These are phyloP conservation scores for Nebria ingens DNA, from an alignment of 1,140 invertebrate genomes.

Conservation along the genomic window DNA sequence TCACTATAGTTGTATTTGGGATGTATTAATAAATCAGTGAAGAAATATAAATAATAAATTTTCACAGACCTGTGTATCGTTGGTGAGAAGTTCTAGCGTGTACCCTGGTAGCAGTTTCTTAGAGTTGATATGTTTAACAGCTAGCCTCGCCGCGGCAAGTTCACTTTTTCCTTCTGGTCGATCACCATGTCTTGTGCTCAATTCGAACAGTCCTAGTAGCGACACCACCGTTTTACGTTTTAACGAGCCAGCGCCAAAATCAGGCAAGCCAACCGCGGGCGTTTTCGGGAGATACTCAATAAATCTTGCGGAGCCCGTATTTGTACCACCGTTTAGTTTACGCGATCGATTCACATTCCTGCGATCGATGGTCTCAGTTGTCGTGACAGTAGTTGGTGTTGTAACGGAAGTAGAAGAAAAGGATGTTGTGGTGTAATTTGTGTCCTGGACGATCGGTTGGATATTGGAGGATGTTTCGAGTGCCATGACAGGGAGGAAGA, in stretches of 20 bases:
- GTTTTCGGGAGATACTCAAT: constrained; percentile 1
- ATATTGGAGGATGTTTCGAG: background rate
- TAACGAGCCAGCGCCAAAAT: background rate
- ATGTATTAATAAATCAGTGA: too few species aligned
- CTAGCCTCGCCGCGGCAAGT: constrained; percentile 59
- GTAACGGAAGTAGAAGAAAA: background rate
- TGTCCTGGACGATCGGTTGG: background rate
- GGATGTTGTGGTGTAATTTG: background rate
- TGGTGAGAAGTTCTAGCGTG: constrained; percentile 57
- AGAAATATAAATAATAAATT: background rate
- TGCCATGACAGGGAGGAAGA: background rate
- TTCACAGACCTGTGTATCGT: constrained; percentile 66
- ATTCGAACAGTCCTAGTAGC: constrained; percentile 61
- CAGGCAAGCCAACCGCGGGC: background rate
- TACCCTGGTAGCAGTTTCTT: constrained; percentile 57
- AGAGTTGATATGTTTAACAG: constrained; percentile 62
- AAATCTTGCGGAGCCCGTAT: background rate
- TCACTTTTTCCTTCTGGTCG: constrained; percentile 61
- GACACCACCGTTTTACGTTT: background rate
- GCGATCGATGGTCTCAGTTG: background rate
- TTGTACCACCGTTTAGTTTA: background rate
- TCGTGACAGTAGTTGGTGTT: background rate
- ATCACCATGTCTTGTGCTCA: constrained; percentile 45
- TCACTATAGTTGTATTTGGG: too few species aligned
- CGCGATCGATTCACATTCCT: background rate